These are phyloP conservation scores for Nycticebus coucang DNA, from an alignment of 2,113 vertebrate species.

Conservation along the genomic window DNA sequence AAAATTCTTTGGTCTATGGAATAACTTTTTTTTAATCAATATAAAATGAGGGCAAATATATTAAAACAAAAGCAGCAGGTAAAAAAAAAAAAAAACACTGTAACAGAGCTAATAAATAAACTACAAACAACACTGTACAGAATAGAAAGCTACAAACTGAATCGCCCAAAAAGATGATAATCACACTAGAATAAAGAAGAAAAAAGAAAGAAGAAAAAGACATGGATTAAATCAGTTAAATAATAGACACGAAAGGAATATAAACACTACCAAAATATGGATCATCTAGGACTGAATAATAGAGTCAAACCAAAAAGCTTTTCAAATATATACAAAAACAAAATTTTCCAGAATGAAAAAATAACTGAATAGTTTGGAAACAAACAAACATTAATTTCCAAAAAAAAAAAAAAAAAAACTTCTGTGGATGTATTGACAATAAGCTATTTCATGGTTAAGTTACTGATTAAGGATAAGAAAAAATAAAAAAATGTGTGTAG, in stretches of 20 bases:
- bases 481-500: not conserved
- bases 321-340: not conserved
- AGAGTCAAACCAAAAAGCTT: not conserved
- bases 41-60: constrained; percentile 5
- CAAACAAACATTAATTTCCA: not conserved
- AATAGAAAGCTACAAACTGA: not conserved
- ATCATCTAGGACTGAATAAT: not conserved
- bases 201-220: not conserved
- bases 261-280: not conserved
- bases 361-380: not conserved
- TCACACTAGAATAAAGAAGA: not conserved
- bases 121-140: not conserved
- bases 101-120: constrained; percentile 7
- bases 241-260: not conserved
- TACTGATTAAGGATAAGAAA: not conserved
- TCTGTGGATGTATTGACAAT: not conserved
- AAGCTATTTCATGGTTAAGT: not conserved
- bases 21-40: not conserved
- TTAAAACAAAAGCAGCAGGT: not conserved
- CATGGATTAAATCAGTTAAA: not conserved
- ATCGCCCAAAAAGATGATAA: not conserved
- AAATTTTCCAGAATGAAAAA: not conserved
- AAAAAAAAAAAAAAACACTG: constrained; percentile 32
- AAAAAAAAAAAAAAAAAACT: not conserved
- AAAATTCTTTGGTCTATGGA: not conserved